Percentiles rank a stretch among this genome's conserved stretches.
Evolutionary conservation across 2,888 invertebrate species (phyloP).

Genomic region (Nomada ferruginata): DNA sequence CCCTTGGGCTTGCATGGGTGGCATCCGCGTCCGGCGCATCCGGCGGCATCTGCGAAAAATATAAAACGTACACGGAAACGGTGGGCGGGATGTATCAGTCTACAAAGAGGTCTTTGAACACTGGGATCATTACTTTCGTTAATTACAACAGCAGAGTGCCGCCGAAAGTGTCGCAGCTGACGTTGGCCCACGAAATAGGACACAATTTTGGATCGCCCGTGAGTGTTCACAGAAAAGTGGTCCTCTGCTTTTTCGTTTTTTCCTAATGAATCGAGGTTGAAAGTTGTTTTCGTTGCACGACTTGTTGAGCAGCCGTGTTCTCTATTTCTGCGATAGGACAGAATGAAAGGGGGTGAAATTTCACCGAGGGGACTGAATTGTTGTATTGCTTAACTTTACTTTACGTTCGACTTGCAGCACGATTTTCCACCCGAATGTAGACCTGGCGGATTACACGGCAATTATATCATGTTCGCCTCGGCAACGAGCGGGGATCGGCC

Average conservation of each 20-base stretch:
- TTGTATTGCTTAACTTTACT: background rate
- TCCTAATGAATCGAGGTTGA: too few species aligned
- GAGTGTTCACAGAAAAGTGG: slow-evolving; percentile 77
- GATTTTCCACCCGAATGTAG: slow-evolving; percentile 96
- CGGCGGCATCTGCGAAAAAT: slow-evolving; percentile 99
- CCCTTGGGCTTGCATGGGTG: slow-evolving; percentile 99
- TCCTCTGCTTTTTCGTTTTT: too few species aligned
- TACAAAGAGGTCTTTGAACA: slow-evolving; percentile 97
- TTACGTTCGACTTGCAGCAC: slow-evolving; percentile 87
- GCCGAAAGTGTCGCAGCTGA: slow-evolving; percentile 98
- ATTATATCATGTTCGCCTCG: slow-evolving; percentile 99
- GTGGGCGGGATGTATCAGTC: slow-evolving; percentile 97
- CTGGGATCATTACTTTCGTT: slow-evolving; percentile 99
- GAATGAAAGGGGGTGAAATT: too few species aligned
- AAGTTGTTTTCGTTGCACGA: too few species aligned
- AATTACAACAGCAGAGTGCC: slow-evolving; percentile 99
- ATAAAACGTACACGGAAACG: slow-evolving; percentile 98
- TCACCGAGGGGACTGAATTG: background rate
- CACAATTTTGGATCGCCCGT: slow-evolving; percentile 99
- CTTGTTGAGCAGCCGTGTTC: too few species aligned
- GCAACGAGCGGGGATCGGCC: slow-evolving; percentile 99
- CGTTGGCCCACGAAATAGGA: slow-evolving; percentile 98
- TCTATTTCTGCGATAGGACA: too few species aligned
- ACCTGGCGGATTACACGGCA: slow-evolving; percentile 96
- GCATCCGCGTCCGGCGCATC: slow-evolving; percentile 98